phyloP scores from a whole-genome alignment of 2,797 vertebrate genomes.

The Premnoplex brunnescens region DNA sequence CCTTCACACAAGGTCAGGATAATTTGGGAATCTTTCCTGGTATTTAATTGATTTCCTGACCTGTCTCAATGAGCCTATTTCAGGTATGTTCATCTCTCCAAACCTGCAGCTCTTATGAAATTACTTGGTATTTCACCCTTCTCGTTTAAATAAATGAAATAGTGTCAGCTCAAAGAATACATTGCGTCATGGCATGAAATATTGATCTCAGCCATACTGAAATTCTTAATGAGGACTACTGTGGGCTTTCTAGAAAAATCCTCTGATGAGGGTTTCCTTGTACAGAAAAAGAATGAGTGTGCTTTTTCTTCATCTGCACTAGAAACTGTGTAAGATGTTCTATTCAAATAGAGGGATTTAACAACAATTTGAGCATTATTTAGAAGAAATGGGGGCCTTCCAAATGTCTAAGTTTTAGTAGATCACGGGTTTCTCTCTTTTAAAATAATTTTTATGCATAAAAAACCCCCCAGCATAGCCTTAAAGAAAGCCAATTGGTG shows the following conservation, averaged over 20 bases:
- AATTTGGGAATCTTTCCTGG: background rate
- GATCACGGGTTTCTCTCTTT: background rate
- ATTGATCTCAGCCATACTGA: background rate
- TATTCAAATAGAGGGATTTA: background rate
- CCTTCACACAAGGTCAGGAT: background rate
- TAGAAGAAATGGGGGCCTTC: background rate
- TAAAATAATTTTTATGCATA: background rate
- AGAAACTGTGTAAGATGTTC: background rate
- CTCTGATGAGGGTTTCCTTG: background rate
- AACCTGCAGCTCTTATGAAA: background rate
- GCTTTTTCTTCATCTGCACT: background rate
- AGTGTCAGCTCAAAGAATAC: background rate
- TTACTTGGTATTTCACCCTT: background rate
- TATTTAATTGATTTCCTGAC: background rate
- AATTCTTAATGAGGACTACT: background rate
- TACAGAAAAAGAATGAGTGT: background rate
- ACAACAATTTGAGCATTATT: background rate
- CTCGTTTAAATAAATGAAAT: constrained; percentile 24
- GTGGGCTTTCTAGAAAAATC: background rate
- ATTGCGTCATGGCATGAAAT: background rate
- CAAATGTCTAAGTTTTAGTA: background rate
- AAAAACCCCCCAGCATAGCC: background rate
- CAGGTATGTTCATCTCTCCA: background rate
- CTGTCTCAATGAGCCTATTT: background rate
- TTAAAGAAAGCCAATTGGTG: background rate